A percentile compares a stretch with the other conserved stretches of the same genome.
Evolutionary conservation across 2,113 vertebrate genomes (phyloP).

Genomic region (Grallaria varia): DNA sequence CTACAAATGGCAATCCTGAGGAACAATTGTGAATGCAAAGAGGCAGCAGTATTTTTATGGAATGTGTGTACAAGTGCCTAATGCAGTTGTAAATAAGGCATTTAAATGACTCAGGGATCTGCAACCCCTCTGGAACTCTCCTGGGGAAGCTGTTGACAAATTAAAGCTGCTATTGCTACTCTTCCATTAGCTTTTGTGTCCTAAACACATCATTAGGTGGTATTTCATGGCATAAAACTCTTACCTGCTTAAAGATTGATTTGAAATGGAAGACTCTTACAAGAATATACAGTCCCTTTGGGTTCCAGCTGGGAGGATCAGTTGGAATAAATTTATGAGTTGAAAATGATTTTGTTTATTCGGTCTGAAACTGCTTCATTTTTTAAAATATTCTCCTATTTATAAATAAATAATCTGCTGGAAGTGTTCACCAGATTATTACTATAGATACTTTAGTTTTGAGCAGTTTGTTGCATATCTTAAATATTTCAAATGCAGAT

Average conservation of each 20-base stretch:
- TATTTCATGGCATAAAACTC: slow-evolving; percentile 50
- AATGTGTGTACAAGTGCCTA: not conserved
- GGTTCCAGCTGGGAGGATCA: slow-evolving; percentile 33
- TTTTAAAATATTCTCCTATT: not conserved
- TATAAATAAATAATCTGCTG: slow-evolving; percentile 11
- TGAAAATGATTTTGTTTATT: not conserved
- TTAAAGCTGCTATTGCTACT: slow-evolving; percentile 37
- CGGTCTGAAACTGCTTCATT: not conserved
- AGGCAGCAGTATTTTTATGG: not conserved
- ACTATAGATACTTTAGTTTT: not conserved
- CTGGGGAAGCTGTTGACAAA: slow-evolving; percentile 55
- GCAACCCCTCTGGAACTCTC: slow-evolving; percentile 35
- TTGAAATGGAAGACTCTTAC: slow-evolving; percentile 36
- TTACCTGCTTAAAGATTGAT: slow-evolving; percentile 53
- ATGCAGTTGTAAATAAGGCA: slow-evolving; percentile 44
- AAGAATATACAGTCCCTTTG: slow-evolving; percentile 27
- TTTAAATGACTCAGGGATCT: slow-evolving; percentile 42
- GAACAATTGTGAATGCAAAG: not conserved
- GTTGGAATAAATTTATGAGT: not conserved
- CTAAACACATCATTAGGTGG: slow-evolving; percentile 59
- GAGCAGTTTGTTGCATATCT: not conserved
- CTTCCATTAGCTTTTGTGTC: slow-evolving; percentile 52
- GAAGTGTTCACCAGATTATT: not conserved
- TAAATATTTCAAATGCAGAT: not conserved
- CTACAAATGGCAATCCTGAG: not conserved